A percentile compares a stretch with the other conserved stretches of the same genome.
Evolutionary conservation across 2,797 vertebrate genomes (phyloP).

Genomic region (Coregonus ussuriensis): DNA sequence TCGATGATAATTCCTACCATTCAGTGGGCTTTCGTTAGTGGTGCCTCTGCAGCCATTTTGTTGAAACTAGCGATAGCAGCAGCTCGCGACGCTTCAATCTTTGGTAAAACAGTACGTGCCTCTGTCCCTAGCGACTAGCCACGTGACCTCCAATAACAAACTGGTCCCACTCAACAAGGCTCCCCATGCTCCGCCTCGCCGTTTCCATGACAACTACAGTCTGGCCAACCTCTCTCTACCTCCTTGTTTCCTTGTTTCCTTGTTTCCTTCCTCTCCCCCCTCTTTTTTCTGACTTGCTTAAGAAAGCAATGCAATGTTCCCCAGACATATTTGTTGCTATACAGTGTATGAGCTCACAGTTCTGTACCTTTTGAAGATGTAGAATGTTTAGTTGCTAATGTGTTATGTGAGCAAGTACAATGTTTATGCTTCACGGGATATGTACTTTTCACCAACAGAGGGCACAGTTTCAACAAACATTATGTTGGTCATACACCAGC

Average conservation of each 20-base stretch:
- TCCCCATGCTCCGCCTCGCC: constrained; percentile 51
- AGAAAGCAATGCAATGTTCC: neutral
- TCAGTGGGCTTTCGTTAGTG: constrained; percentile 66
- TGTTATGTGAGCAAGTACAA: neutral
- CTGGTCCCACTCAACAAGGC: constrained; percentile 25
- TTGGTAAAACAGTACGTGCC: constrained; percentile 68
- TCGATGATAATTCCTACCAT: constrained; percentile 60
- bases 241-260: neutral
- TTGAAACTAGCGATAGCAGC: constrained; percentile 77
- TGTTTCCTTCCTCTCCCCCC: neutral
- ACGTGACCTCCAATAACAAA: constrained; percentile 80
- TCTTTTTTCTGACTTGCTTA: neutral
- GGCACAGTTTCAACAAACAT: constrained; percentile 53
- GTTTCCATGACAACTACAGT: constrained; percentile 76
- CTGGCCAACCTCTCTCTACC: constrained; percentile 45
- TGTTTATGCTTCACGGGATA: neutral
- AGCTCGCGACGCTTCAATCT: constrained; percentile 70
- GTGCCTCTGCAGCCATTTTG: constrained; percentile 83
- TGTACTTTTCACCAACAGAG: constrained; percentile 58
- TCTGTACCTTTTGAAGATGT: neutral
- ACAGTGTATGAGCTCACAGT: neutral
- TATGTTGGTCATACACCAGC: neutral
- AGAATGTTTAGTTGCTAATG: neutral
- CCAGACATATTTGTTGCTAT: neutral
- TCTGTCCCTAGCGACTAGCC: constrained; percentile 53